These are phyloP conservation scores for Melipona beecheii DNA, from an alignment of 2,888 invertebrate species.

Conservation along the genomic window DNA sequence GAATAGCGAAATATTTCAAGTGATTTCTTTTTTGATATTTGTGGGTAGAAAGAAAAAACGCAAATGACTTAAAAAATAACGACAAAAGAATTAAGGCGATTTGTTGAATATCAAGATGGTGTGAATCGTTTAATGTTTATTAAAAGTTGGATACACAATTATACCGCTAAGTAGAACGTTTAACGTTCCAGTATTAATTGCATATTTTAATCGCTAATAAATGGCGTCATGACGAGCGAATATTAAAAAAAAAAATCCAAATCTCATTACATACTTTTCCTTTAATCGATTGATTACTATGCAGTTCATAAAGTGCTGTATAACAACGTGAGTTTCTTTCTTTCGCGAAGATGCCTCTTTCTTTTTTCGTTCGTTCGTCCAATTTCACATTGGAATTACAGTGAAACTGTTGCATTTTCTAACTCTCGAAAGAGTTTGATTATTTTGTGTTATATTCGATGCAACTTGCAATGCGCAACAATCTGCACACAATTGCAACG, in stretches of 20 bases:
- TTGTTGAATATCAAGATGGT: constrained; percentile 35
- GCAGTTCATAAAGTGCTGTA: constrained; percentile 7
- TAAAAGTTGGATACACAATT: constrained; percentile 1
- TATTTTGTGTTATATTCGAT: neutral
- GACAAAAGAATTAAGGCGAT: neutral
- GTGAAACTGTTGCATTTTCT: constrained; percentile 51
- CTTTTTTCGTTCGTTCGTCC: constrained; percentile 37
- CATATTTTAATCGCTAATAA: constrained; percentile 15
- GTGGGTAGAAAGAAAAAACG: neutral
- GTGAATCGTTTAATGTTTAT: constrained; percentile 36
- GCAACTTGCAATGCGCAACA: neutral
- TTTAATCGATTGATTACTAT: neutral
- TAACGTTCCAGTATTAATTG: constrained; percentile 10
- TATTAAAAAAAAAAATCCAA: neutral
- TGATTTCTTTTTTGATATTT: neutral
- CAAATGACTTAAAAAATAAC: neutral
- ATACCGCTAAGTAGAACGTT: constrained; percentile 24
- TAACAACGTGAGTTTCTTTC: constrained; percentile 18
- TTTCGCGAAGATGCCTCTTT: constrained; percentile 14
- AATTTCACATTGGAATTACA: constrained; percentile 44
- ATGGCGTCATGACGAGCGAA: constrained; percentile 11
- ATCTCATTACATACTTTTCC: constrained; percentile 7
- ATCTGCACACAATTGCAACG: neutral
- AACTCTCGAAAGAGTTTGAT: constrained; percentile 22
- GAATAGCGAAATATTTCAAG: neutral